A percentile compares a stretch with the other conserved stretches of the same genome.
Evolutionary conservation across 1,140 invertebrate genomes (phyloP).

Genomic region (Bilobella aurantiaca): DNA sequence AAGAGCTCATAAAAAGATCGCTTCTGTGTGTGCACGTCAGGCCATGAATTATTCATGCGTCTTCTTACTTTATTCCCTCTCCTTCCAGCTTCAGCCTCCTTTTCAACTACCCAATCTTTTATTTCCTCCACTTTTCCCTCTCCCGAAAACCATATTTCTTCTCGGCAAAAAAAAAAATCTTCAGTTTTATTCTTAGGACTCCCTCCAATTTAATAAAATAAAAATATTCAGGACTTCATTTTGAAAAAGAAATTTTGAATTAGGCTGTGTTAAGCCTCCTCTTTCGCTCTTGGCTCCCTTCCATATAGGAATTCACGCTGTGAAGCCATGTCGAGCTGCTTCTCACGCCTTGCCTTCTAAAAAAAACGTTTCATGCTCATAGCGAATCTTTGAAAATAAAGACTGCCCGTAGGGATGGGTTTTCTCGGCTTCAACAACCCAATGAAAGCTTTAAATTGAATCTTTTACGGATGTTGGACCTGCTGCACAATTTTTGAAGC

Average conservation of each 20-base stretch:
- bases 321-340: too few relatives aligned
- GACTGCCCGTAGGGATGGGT: too few relatives aligned
- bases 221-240: not conserved
- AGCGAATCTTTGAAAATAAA: too few relatives aligned
- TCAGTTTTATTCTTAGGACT: not conserved
- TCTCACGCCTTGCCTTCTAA: too few relatives aligned
- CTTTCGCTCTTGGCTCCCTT: too few relatives aligned
- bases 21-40: conserved; percentile 29
- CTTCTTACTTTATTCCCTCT: not conserved
- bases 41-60: conserved; percentile 31
- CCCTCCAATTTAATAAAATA: not conserved
- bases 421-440: too few relatives aligned
- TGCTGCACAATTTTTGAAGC: too few relatives aligned
- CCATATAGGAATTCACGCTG: too few relatives aligned
- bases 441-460: too few relatives aligned
- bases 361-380: too few relatives aligned
- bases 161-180: not conserved
- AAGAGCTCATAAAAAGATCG: conserved; percentile 32
- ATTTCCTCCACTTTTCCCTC: not conserved
- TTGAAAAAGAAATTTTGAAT: not conserved
- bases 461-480: too few relatives aligned
- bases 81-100: conserved; percentile 8
- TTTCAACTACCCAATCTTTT: conserved; percentile 1
- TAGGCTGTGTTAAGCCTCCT: too few relatives aligned
- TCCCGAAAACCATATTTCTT: not conserved